These are phyloP conservation scores for Drosophila pallidifrons DNA, from an alignment of 1,140 invertebrate genomes.

Conservation along the genomic window DNA sequence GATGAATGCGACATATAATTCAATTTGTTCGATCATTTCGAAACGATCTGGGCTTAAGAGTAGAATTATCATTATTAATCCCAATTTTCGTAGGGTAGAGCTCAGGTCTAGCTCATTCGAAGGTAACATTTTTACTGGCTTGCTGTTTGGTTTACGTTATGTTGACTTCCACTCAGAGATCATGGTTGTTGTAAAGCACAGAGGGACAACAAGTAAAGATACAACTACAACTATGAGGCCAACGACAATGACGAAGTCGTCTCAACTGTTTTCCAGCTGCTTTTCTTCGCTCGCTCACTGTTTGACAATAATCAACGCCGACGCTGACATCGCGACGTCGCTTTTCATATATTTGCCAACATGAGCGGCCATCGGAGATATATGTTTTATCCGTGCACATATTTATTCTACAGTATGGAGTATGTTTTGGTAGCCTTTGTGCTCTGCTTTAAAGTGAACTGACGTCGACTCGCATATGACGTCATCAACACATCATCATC, in stretches of 20 bases:
- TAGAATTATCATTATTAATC: neutral
- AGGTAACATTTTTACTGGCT: constrained; percentile 1
- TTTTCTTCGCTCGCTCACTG: constrained; percentile 49
- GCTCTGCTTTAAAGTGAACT: constrained; percentile 50
- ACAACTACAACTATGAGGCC: neutral
- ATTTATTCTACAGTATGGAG: constrained; percentile 38
- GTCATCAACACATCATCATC: constrained; percentile 19
- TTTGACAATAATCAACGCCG: constrained; percentile 74
- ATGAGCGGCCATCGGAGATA: constrained; percentile 53
- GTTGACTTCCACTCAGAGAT: constrained; percentile 48
- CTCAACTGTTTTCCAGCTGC: constrained; percentile 28
- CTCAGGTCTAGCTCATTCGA: neutral
- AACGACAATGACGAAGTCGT: constrained; percentile 16
- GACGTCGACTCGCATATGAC: constrained; percentile 24
- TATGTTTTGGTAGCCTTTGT: neutral
- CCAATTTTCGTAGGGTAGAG: constrained; percentile 2
- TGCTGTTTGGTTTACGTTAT: constrained; percentile 43
- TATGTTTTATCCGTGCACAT: constrained; percentile 48
- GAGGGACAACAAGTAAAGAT: constrained; percentile 15
- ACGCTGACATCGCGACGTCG: constrained; percentile 51
- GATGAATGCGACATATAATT: too few relatives aligned
- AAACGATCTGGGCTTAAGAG: too few relatives aligned
- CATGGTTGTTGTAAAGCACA: constrained; percentile 33
- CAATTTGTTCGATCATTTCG: too few relatives aligned
- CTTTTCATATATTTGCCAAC: constrained; percentile 62